Evolutionary conservation across 2,888 invertebrate species (phyloP).

Genomic region (Hypomecis atomaria): DNA sequence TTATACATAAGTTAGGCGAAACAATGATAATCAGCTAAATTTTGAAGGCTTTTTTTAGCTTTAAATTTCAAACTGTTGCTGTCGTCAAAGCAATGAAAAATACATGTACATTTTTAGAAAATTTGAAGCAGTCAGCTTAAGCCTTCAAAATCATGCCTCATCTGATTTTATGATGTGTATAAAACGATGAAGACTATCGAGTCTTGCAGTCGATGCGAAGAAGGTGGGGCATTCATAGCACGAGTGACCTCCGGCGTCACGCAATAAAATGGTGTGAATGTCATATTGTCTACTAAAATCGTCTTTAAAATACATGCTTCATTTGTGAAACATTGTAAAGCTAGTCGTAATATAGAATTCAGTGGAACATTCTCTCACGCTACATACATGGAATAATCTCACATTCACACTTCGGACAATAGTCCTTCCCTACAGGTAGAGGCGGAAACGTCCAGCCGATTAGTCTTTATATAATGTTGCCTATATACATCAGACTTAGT

Average conservation of each 20-base stretch:
- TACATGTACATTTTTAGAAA: no score
- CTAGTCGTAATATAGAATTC: constrained; percentile 43
- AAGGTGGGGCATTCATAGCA: constrained; percentile 44
- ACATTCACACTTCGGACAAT: constrained; percentile 77
- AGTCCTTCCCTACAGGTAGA: constrained; percentile 61
- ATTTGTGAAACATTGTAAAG: constrained; percentile 39
- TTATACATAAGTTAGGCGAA: constrained; percentile 17
- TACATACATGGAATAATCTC: constrained; percentile 75
- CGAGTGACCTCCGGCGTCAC: constrained; percentile 37
- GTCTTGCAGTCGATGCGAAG: constrained; percentile 24
- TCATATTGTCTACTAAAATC: constrained; percentile 43
- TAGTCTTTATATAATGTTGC: constrained; percentile 72
- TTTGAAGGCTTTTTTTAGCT: no score
- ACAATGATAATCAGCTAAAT: no score
- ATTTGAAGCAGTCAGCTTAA: no score
- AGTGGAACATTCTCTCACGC: constrained; percentile 59
- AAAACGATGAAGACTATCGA: constrained; percentile 27
- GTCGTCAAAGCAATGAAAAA: no score
- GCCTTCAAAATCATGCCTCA: constrained; percentile 9
- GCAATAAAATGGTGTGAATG: constrained; percentile 36
- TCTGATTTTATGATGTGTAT: constrained; percentile 23
- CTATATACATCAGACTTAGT: constrained; percentile 82
- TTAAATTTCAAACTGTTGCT: no score
- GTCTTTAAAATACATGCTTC: constrained; percentile 44
- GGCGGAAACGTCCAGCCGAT: constrained; percentile 66